Evolutionary conservation across 2,888 invertebrate species (phyloP).

Genomic region (Rhagonycha lutea): DNA sequence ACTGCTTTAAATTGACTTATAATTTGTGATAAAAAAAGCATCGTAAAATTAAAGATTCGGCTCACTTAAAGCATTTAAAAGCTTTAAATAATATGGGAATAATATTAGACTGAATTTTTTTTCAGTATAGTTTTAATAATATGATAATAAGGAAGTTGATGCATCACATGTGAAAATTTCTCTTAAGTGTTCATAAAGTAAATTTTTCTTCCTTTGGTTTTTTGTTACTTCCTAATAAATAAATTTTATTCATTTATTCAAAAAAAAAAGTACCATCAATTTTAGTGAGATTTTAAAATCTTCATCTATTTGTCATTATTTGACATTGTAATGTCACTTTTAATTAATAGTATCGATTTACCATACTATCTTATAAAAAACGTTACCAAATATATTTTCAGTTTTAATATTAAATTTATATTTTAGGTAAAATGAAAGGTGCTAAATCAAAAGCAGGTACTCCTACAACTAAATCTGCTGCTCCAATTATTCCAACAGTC

Average conservation of each 20-base stretch:
- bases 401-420: not conserved
- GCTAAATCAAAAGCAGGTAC: not conserved
- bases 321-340: not conserved
- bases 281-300: not conserved
- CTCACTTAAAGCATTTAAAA: slow-evolving; percentile 18
- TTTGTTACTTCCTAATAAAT: not conserved
- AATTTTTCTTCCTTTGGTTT: not conserved
- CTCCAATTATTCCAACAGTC: not conserved
- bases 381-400: no score
- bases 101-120: not conserved
- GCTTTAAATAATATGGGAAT: slow-evolving; percentile 6
- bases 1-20: slow-evolving; percentile 40
- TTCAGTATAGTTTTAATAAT: not conserved
- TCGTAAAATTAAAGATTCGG: slow-evolving; percentile 8
- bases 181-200: not conserved
- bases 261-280: not conserved
- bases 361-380: no score
- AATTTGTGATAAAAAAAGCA: slow-evolving; percentile 39
- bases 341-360: no score
- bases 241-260: not conserved
- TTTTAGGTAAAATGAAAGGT: not conserved
- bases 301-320: not conserved
- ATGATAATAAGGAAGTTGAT: not conserved
- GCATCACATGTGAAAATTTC: not conserved
- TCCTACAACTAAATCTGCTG: not conserved